phyloP scores from a whole-genome alignment of 2,797 vertebrate species.

The Chromis chromis region DNA sequence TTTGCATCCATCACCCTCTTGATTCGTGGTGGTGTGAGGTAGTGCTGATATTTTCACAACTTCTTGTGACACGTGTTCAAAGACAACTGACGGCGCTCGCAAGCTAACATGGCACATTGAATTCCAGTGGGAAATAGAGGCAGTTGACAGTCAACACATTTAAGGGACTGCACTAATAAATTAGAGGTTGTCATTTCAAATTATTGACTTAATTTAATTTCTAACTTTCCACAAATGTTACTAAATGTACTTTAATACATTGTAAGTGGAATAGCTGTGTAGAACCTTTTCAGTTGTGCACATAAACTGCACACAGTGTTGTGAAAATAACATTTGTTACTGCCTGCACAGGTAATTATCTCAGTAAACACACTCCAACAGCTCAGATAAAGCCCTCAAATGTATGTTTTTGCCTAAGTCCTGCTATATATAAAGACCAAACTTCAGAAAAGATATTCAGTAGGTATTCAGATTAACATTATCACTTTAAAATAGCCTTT shows the following conservation, averaged over 20 bases:
- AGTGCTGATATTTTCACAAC: neutral
- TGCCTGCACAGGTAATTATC: neutral
- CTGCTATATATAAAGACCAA: too few relatives aligned
- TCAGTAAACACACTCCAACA: neutral
- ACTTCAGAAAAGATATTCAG: too few relatives aligned
- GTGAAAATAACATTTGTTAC: neutral
- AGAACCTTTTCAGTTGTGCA: too few relatives aligned
- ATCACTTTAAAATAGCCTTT: too few relatives aligned
- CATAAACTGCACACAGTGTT: too few relatives aligned
- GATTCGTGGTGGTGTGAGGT: too few relatives aligned
- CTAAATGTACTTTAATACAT: neutral
- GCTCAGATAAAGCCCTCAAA: slow-evolving; percentile 7
- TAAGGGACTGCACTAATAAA: neutral
- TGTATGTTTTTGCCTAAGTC: neutral
- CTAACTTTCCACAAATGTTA: neutral
- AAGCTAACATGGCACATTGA: neutral
- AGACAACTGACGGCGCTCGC: neutral
- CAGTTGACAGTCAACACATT: neutral
- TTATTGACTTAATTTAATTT: neutral
- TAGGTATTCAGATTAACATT: too few relatives aligned
- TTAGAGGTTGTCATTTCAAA: neutral
- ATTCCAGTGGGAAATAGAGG: neutral
- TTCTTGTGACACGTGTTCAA: neutral
- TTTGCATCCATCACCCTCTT: too few relatives aligned
- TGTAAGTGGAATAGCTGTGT: neutral